These are phyloP conservation scores for Coleophora deauratella DNA, from an alignment of 2,888 invertebrate species.

Conservation along the genomic window DNA sequence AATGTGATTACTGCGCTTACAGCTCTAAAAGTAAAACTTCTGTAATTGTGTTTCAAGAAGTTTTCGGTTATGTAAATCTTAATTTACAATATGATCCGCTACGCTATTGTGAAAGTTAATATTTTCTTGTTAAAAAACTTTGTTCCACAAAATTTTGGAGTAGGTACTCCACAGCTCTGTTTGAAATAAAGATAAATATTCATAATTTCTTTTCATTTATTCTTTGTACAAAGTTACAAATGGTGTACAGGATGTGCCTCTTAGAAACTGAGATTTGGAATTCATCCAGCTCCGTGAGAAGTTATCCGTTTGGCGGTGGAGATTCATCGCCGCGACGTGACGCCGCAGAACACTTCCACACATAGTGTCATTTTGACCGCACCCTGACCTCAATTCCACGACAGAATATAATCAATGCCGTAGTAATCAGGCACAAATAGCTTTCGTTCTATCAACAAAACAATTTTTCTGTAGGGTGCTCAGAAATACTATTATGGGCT, in stretches of 20 bases:
- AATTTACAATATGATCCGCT: conserved; percentile 46
- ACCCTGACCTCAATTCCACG: conserved; percentile 7
- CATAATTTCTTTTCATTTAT: not conserved
- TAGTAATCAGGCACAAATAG: conserved; percentile 53
- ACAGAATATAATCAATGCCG: conserved; percentile 44
- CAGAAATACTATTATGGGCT: conserved; percentile 60
- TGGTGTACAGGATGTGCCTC: not conserved
- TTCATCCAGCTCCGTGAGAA: not conserved
- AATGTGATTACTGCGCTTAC: conserved; percentile 63
- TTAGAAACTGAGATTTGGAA: not conserved
- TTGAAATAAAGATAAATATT: not conserved
- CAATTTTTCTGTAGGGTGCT: conserved; percentile 48
- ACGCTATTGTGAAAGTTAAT: conserved; percentile 18
- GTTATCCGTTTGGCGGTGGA: not conserved
- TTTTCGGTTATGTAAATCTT: conserved; percentile 60
- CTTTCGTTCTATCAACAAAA: conserved; percentile 43
- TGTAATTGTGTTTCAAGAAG: conserved; percentile 62
- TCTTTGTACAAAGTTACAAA: not conserved
- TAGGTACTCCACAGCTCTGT: not conserved
- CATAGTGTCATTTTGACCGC: conserved; percentile 1
- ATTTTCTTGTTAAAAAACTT: conserved; percentile 2
- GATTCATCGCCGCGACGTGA: not conserved
- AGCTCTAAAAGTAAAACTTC: conserved; percentile 58
- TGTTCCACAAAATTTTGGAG: not conserved
- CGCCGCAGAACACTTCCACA: not conserved